Conservation (phyloP, 1,140 invertebrate genomes). For the Drosophila neocordata region DNA sequence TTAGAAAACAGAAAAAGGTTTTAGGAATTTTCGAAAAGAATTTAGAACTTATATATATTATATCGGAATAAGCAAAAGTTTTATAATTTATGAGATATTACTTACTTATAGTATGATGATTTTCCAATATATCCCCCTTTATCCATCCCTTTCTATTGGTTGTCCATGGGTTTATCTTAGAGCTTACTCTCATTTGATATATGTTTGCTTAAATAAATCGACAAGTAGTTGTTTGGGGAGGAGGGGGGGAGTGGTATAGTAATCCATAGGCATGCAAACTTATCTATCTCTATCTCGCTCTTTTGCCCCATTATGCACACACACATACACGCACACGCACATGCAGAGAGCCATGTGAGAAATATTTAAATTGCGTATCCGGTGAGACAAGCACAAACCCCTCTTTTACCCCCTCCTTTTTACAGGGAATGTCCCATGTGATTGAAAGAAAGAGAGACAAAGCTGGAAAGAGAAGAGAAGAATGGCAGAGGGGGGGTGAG, state of each 20-base stretch:
- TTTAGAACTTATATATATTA: too few relatives aligned
- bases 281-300: neutral
- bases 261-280: too few relatives aligned
- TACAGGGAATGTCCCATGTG: neutral
- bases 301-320: slow-evolving; percentile 33
- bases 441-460: neutral
- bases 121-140: too few relatives aligned
- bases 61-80: too few relatives aligned
- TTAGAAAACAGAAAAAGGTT: too few relatives aligned
- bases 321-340: slow-evolving; percentile 16
- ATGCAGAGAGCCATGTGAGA: slow-evolving; percentile 27
- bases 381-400: slow-evolving; percentile 12
- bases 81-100: too few relatives aligned
- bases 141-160: too few relatives aligned
- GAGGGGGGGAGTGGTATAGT: neutral
- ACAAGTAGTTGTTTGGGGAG: neutral
- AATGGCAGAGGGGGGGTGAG: neutral
- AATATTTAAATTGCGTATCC: slow-evolving; percentile 55
- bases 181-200: slow-evolving; percentile 23
- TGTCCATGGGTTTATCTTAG: neutral
- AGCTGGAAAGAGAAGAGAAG: neutral
- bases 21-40: too few relatives aligned
- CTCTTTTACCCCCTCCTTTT: neutral
- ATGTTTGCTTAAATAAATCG: slow-evolving; percentile 22
- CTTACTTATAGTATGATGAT: too few relatives aligned